Evolutionary conservation across 1,140 invertebrate genomes (phyloP).

Genomic region (Lycorma delicatula): DNA sequence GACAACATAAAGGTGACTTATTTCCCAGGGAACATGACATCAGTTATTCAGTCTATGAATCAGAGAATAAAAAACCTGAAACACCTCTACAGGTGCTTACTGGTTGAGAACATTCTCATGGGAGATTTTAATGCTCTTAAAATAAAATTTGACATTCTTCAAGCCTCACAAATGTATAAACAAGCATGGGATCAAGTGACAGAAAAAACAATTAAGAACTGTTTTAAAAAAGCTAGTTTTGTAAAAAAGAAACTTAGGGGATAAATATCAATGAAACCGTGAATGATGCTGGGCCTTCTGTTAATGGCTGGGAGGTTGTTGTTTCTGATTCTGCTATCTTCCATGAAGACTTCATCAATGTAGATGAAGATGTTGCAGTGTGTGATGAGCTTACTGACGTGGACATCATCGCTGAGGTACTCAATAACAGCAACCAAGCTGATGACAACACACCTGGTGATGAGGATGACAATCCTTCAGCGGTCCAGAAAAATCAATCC

Average conservation of each 20-base stretch:
- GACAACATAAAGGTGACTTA: conserved; percentile 2
- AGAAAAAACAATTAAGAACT: conserved; percentile 12
- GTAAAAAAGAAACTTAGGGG: conserved; percentile 3
- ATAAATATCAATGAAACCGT: conserved; percentile 6
- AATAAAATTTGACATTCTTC: conserved; percentile 2
- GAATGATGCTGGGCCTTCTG: neutral
- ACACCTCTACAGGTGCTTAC: neutral
- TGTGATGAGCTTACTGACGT: conserved; percentile 12
- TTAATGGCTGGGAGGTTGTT: conserved; percentile 14
- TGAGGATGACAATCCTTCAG: neutral
- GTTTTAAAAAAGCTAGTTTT: conserved; percentile 17
- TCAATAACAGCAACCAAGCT: neutral
- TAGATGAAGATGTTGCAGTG: conserved; percentile 17
- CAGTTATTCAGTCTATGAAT: neutral
- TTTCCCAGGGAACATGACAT: neutral
- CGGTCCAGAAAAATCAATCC: neutral
- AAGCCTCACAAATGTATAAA: conserved; percentile 4
- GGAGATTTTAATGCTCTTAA: neutral
- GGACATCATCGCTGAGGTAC: conserved; percentile 8
- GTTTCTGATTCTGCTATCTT: conserved; percentile 1
- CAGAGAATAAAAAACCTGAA: neutral
- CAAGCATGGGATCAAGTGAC: conserved; percentile 13
- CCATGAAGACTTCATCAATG: conserved; percentile 14
- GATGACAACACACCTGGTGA: neutral
- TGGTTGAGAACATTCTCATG: conserved; percentile 1